Conservation (phyloP, 1,140 invertebrate species). For the Drosophila tropicalis region DNA sequence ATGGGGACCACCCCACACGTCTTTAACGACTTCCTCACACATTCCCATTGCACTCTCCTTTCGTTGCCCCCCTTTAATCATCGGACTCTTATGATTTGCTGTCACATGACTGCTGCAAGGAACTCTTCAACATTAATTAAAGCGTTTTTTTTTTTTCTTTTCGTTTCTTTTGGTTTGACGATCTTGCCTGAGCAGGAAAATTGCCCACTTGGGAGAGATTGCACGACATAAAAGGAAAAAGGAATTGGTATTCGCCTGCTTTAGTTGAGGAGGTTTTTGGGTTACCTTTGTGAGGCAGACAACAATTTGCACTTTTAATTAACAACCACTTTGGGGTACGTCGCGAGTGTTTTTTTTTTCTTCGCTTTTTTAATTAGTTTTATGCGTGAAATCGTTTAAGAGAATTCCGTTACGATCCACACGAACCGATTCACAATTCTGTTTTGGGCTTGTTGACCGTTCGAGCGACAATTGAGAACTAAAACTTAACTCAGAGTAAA, state of each 20-base stretch:
- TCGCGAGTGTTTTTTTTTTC: background rate
- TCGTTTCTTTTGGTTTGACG: conserved; percentile 1
- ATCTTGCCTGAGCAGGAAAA: conserved; percentile 56
- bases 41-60: background rate
- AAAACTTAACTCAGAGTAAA: conserved; percentile 19
- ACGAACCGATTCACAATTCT: conserved; percentile 3
- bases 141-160: conserved; percentile 29
- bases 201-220: conserved; percentile 64
- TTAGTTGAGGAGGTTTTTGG: conserved; percentile 8
- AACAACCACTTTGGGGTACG: conserved; percentile 40
- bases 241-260: conserved; percentile 35
- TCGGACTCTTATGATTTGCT: conserved; percentile 12
- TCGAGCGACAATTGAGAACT: conserved; percentile 73
- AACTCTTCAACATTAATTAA: conserved; percentile 55
- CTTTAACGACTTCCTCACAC: conserved; percentile 7
- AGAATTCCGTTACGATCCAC: conserved; percentile 2
- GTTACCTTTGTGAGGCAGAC: conserved; percentile 65
- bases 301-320: conserved; percentile 73
- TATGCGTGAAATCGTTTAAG: conserved; percentile 45
- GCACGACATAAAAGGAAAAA: conserved; percentile 47
- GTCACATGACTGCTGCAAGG: conserved; percentile 15
- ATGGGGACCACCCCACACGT: conserved; percentile 1
- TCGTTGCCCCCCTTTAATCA: background rate
- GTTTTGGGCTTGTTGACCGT: conserved; percentile 48
- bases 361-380: conserved; percentile 51